phyloP scores from a whole-genome alignment of 2,888 invertebrate genomes.

The Camponotus fellah region DNA sequence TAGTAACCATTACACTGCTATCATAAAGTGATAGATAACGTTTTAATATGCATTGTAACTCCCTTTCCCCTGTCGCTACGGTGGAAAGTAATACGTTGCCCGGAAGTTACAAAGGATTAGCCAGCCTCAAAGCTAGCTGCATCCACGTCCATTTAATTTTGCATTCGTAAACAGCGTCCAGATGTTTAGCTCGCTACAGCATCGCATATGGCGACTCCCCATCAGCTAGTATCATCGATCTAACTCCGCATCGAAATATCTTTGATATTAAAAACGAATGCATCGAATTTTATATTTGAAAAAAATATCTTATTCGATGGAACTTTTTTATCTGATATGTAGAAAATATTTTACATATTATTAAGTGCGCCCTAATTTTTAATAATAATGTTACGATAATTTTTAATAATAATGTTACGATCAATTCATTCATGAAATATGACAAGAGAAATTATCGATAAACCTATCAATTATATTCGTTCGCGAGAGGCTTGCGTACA shows the following conservation, averaged over 20 bases:
- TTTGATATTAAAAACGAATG: neutral
- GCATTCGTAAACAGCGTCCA: conserved; percentile 29
- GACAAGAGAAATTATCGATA: neutral
- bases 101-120: conserved; percentile 42
- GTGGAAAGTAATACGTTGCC: conserved; percentile 25
- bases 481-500: neutral
- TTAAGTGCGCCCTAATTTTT: neutral
- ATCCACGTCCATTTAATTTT: conserved; percentile 27
- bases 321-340: too few species aligned
- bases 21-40: conserved; percentile 36
- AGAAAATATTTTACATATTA: neutral
- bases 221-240: conserved; percentile 8
- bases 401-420: conserved; percentile 28
- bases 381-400: conserved; percentile 16
- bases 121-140: neutral
- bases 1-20: conserved; percentile 18
- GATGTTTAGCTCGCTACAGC: conserved; percentile 26
- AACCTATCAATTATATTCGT: conserved; percentile 19
- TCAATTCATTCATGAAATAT: conserved; percentile 8
- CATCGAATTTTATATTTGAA: neutral
- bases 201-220: conserved; percentile 38
- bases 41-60: conserved; percentile 26
- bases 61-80: neutral
- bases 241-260: neutral
- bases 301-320: neutral